Evolutionary conservation across 64 coral and sea anemone species (phyloP).

Genomic region (Catalaphyllia jardinei): DNA sequence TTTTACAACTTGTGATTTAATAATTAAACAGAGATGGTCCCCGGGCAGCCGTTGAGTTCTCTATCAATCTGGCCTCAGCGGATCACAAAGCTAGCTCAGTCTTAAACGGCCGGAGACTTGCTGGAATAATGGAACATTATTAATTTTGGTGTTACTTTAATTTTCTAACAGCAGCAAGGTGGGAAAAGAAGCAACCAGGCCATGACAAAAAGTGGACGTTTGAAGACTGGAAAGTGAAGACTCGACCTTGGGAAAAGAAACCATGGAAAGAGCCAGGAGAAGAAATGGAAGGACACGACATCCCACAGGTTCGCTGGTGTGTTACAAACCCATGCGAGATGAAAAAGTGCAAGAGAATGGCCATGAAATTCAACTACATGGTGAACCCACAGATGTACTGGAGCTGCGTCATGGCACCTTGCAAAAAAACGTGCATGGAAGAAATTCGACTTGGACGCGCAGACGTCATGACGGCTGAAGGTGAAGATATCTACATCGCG

Average conservation of each 20-base stretch:
- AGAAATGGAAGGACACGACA: background rate
- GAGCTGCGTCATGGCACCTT: slow-evolving; percentile 44
- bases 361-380: slow-evolving; percentile 64
- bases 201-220: background rate
- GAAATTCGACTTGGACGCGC: slow-evolving; percentile 27
- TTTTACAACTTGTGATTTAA: background rate
- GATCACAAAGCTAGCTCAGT: too few species aligned
- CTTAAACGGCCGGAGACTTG: too few species aligned
- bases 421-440: slow-evolving; percentile 41
- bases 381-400: slow-evolving; percentile 28
- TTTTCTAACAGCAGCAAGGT: background rate
- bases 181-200: background rate
- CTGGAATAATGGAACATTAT: background rate
- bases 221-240: background rate
- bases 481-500: slow-evolving; percentile 58
- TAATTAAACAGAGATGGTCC: background rate
- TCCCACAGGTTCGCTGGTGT: slow-evolving; percentile 5
- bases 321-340: slow-evolving; percentile 35
- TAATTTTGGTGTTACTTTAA: background rate
- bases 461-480: slow-evolving; percentile 48
- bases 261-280: background rate
- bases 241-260: background rate
- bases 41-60: too few species aligned
- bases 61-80: too few species aligned
- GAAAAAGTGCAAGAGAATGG: slow-evolving; percentile 72